Evolutionary conservation across 2,113 vertebrate species (phyloP), one percentile per base, ranked within the genome.

Genomic region (Tauraco erythrolophus): DNA sequence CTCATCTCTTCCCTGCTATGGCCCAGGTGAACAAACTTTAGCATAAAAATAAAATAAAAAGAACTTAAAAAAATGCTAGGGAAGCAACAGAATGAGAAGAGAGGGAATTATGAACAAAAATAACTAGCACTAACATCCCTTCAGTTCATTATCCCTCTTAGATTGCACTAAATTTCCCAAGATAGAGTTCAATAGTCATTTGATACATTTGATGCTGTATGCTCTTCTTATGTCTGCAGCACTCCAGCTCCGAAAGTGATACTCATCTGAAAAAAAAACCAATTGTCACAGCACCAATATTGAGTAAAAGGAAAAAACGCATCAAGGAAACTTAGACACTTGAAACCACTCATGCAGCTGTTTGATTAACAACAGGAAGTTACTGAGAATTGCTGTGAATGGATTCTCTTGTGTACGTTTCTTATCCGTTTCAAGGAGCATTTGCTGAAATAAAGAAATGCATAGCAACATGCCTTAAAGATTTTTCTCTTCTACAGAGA

Each of bases 11-110:
- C 65, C 60, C 66, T 48, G 15, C 6, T 82, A 30, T 7, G 11
- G 68, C 88, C 25, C 46, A 80, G 37, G 10, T 95, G 48, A 76
- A 94, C 6, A 88, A 56, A 54, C 14, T 82, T 61, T 74, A 61
- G 17, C 45, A 60, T 57, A 89, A 96, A 95, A 96, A 80, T 37
- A 89, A 96, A 97, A 89, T 27, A 70, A 84, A 97, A 96, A 95
- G 8, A 89, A 92, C n/a, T 70, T 84, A 0, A 43, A 78, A 89
- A 84, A 94, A 84, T 48, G 8, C 31, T 92, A 51, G 19, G n/a
- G 24, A 91, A 53, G 24, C 4, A 60, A 69, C 2, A 75, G 46
- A 30, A 56, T 82, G 54, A 70, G 57, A 92, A 79, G 43, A 57
- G 31, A 87, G 39, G 10, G 61, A 31, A 92, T 88, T 92, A 94